Percentiles rank a stretch among this genome's conserved stretches.
phyloP scores from a whole-genome alignment of 2,888 invertebrate genomes.

The Smittia sp. region DNA sequence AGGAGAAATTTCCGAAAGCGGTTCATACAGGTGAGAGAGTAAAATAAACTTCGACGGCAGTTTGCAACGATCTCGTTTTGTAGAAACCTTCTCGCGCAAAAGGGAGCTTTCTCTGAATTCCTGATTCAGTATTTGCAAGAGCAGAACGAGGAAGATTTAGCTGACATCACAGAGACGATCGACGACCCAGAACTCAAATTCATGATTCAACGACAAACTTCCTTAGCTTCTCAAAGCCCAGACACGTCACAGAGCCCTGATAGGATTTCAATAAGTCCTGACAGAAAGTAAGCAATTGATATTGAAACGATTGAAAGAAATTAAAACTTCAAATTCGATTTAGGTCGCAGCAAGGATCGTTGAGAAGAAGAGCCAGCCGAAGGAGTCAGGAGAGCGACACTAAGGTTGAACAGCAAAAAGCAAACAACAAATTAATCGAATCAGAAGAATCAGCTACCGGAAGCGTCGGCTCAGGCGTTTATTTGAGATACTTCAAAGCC shows the following conservation, averaged over 20 bases:
- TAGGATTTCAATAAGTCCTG: too few species aligned
- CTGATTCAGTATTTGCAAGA: conserved; percentile 46
- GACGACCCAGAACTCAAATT: conserved; percentile 10
- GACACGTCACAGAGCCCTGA: too few species aligned
- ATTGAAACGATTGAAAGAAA: background rate
- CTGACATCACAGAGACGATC: conserved; percentile 13
- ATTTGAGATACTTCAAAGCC: conserved; percentile 42
- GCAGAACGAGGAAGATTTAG: conserved; percentile 44
- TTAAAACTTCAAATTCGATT: background rate
- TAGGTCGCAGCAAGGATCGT: background rate
- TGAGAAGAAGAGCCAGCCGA: conserved; percentile 12
- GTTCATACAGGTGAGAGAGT: conserved; percentile 52
- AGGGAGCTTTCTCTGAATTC: conserved; percentile 48
- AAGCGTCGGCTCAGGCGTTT: conserved; percentile 32
- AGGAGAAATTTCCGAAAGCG: conserved; percentile 58
- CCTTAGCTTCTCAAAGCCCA: conserved; percentile 3
- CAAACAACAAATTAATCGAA: conserved; percentile 52
- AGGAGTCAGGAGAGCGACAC: background rate
- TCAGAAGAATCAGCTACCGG: conserved; percentile 56
- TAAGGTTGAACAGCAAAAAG: conserved; percentile 42
- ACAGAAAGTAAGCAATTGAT: conserved; percentile 8
- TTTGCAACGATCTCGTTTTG: background rate
- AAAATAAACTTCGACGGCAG: background rate
- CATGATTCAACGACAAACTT: conserved; percentile 18
- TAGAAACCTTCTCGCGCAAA: conserved; percentile 55